These are phyloP conservation scores for Nyctibius bracteatus DNA, from an alignment of 2,113 vertebrate genomes.

Conservation along the genomic window DNA sequence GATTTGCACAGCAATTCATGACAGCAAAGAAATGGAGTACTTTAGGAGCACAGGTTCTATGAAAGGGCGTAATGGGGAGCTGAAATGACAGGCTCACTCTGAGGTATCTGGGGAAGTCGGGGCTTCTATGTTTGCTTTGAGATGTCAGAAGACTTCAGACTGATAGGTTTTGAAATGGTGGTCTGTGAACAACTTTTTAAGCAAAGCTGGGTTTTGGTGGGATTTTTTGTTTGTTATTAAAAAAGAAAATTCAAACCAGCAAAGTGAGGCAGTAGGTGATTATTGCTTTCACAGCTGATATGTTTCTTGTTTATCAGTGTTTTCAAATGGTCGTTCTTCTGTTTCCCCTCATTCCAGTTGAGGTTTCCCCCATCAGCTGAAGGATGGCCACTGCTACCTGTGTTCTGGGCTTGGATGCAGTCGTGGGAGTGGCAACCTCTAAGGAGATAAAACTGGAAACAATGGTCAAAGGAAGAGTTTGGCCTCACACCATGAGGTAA, in stretches of 20 bases:
- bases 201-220: not conserved
- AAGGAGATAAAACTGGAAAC: not conserved
- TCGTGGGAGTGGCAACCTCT: not conserved
- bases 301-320: not conserved
- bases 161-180: not conserved
- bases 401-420: not conserved
- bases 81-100: not conserved
- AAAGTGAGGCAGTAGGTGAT: not conserved
- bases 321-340: not conserved
- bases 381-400: not conserved
- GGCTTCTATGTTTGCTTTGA: fast-evolving
- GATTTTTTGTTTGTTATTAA: not conserved
- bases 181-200: not conserved
- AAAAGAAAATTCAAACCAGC: not conserved
- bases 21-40: not conserved
- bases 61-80: not conserved
- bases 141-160: not conserved
- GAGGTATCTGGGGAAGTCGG: not conserved
- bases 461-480: not conserved
- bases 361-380: not conserved
- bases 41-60: not conserved
- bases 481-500: not conserved
- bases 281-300: not conserved
- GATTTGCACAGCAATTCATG: not conserved
- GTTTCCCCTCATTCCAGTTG: not conserved